These are phyloP conservation scores for Budorcas taxicolor DNA, from an alignment of 2,113 vertebrate genomes.

Conservation along the genomic window DNA sequence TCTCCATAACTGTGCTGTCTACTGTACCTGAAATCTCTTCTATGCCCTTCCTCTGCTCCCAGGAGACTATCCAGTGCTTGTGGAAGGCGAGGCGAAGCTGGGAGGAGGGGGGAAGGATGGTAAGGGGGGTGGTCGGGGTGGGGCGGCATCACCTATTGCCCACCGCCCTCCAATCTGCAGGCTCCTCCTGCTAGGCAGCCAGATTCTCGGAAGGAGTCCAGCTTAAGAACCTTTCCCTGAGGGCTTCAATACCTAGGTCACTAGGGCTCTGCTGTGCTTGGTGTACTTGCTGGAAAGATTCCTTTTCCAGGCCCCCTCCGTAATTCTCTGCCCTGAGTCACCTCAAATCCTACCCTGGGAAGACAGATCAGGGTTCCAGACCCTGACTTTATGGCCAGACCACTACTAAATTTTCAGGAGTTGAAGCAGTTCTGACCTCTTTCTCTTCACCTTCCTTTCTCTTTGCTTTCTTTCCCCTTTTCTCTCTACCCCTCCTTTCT, in stretches of 20 bases:
- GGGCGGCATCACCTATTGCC: fast-evolving
- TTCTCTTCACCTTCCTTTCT: background rate
- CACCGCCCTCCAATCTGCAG: background rate
- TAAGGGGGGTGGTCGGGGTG: background rate
- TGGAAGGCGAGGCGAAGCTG: background rate
- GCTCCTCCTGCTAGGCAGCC: background rate
- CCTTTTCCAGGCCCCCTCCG: background rate
- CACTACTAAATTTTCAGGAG: background rate
- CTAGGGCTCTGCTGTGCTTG: background rate
- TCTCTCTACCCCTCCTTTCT: background rate
- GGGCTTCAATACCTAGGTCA: background rate
- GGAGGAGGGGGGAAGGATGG: background rate
- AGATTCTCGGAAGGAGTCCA: background rate
- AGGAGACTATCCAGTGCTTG: too few species aligned
- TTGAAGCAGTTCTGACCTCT: background rate
- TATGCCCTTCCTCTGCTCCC: background rate
- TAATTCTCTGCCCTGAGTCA: background rate
- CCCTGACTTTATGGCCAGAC: background rate
- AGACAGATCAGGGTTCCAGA: background rate
- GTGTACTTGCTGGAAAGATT: background rate
- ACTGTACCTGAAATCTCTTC: background rate
- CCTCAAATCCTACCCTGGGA: background rate
- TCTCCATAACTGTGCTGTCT: fast-evolving
- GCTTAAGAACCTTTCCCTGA: background rate
- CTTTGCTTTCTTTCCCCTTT: background rate